Evolutionary conservation across 2,888 invertebrate species (phyloP).

Genomic region (Apoda limacodes): DNA sequence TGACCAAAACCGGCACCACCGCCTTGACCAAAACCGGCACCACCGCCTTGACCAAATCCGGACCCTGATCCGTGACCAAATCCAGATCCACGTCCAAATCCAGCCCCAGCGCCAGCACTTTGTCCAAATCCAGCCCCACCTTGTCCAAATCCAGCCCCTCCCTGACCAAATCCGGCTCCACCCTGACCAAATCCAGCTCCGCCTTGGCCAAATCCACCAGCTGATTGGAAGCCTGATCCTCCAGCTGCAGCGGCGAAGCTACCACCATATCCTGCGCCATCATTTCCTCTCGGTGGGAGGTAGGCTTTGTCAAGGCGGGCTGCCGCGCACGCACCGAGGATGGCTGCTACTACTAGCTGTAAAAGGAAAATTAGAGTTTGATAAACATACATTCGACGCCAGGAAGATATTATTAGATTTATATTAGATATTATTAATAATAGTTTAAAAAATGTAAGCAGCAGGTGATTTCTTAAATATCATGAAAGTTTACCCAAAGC

Average conservation of each 20-base stretch:
- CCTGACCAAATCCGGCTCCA: conserved; percentile 15
- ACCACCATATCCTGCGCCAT: conserved; percentile 45
- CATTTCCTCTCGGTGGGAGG: conserved; percentile 58
- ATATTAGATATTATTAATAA: too few relatives aligned
- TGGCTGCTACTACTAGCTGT: conserved; percentile 54
- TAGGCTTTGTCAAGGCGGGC: conserved; percentile 62
- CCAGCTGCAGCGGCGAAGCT: conserved; percentile 22
- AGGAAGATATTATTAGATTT: too few relatives aligned
- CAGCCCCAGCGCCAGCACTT: conserved; percentile 13
- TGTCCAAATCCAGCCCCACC: conserved; percentile 16
- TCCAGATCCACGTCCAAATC: conserved; percentile 8
- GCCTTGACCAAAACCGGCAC: conserved; percentile 21
- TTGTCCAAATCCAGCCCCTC: conserved; percentile 19
- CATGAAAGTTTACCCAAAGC: too few relatives aligned
- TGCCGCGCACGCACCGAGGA: conserved; percentile 55
- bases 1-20: conserved; percentile 13
- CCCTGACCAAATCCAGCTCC: conserved; percentile 20
- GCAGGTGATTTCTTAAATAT: too few relatives aligned
- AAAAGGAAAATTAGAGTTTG: too few relatives aligned
- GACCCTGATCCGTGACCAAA: conserved; percentile 14
- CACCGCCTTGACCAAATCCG: conserved; percentile 21
- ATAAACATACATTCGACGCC: too few relatives aligned
- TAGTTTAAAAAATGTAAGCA: too few relatives aligned
- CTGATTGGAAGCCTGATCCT: conserved; percentile 15
- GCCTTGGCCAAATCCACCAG: conserved; percentile 20